Base-by-base conservation (phyloP, 64 coral and sea anemone genomes). In the Actinia tenebrosa region DNA sequence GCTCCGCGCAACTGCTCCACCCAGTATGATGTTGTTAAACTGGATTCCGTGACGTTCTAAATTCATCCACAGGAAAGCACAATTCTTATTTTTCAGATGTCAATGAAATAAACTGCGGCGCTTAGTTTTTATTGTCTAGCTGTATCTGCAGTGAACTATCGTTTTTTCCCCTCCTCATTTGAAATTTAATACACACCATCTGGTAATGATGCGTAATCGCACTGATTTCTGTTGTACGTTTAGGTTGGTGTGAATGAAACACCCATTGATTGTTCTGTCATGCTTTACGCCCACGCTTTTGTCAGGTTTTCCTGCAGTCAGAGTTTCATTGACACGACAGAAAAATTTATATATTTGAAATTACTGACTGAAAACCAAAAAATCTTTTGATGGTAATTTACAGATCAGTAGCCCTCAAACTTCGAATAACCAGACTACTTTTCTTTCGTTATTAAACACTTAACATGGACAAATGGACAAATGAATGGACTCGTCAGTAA, bases 151-250 rank as follows among this genome's bases (percentile, higher is more conserved):
- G 22, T 75, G 7, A 66, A 14, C 25, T 42, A 75, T 75, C 26
- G 10, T 3, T 75, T 75, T 75, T 69, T 69, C 22, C 20, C 25
- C 69, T 75, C 11, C 27, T 75, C 69, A 75, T 75, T 75, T 75
- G 69, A 10, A 75, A 75, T 75, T 42, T 11, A 42, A 75, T 75
- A 30, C 25, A 42, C 8, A 42, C 25, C 69, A 75, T 7, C 69
- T 75, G 69, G 8, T 75, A 14, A 16, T 75, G 69, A 3, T 66
- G 4, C 19, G 19, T 75, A 75, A 75, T 75, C 69, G 69, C 69
- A 75, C 69, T 75, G 69, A 75, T 75, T 75, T 75, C 69, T 75
- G 69, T n/a, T 75, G 69, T 75, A 75, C 69, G 69, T 75, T 42
- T 75, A 26, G n/a, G 69, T 75, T 75, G 13, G 25, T 75, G 69